Base-by-base conservation (phyloP, 2,888 invertebrate species). In the Eugnorisma glareosa region DNA sequence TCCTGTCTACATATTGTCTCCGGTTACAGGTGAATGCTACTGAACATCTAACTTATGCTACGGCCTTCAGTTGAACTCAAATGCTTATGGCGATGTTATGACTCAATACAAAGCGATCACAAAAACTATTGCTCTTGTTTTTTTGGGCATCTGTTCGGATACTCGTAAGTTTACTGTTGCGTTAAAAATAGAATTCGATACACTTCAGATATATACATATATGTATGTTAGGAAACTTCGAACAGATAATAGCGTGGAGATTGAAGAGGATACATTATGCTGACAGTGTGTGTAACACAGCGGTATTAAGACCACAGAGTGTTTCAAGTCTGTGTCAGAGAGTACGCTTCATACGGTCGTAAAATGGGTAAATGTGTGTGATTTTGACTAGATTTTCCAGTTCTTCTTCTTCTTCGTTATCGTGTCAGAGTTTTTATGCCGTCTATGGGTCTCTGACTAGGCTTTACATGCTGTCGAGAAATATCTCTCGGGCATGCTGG, bases 1-100 rank as follows among this genome's bases (percentile, higher is more conserved):
- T 67, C 43, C 21, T 48, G 75, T 79, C 31, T 10, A 59, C 59
- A 59, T 81, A 35, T 37, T 15, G 40, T 64, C 40, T 64, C 24
- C 24, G 63, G 64, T 81, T 43, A 68, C 64, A 57, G 63, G 63
- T 81, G 75, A 79, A 79, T 81, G 81, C 40, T 74, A 37, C 45
- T 24, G 10, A 6, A 43, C 43, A n/a, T 76, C n/a, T 77, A n/a
- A 70, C 45, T 21, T 77, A 74, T 63, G 43, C 10, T n/a, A 72
- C 51, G 79, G 64, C 81, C 77, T 77, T 81, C 54, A 82, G 70
- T 61, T 40, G 18, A 81, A 67, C 18, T 48, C 21, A 40, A 40
- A 57, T 48, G 40, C 48, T 18, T 31, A 21, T 2, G 24, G 18
- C 37, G 35, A 61, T 61, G 48, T 13, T 21, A 75, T 82, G 57